Conservation (phyloP, 2,888 invertebrate species). For the Lycaena phlaeas region DNA sequence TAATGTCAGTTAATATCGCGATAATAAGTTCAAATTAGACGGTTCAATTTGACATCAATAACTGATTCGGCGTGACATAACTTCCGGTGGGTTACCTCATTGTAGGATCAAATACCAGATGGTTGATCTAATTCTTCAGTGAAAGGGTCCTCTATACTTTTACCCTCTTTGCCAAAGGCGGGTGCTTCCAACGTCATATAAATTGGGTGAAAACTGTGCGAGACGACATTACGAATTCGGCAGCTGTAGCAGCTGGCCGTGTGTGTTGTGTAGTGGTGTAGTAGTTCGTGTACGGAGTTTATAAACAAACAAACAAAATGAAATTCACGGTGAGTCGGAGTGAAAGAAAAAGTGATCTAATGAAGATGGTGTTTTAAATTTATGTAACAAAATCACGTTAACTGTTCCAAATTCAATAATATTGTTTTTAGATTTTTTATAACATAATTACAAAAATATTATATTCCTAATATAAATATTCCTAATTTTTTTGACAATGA, state of each 20-base stretch:
- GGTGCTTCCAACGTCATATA: constrained; percentile 59
- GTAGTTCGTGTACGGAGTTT: constrained; percentile 36
- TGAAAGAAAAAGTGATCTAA: constrained; percentile 20
- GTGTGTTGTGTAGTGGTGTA: constrained; percentile 35
- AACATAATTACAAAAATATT: too few species aligned
- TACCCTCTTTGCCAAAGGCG: constrained; percentile 50
- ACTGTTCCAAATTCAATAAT: too few species aligned
- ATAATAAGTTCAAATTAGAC: too few species aligned
- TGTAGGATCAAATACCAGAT: constrained; percentile 57
- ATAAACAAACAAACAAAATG: constrained; percentile 60
- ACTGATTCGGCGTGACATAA: constrained; percentile 51
- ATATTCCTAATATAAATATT: too few species aligned
- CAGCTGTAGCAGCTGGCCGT: constrained; percentile 59
- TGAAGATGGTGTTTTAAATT: too few species aligned
- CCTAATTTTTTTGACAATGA: too few species aligned
- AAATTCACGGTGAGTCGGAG: constrained; percentile 70
- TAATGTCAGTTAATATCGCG: too few species aligned
- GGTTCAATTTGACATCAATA: constrained; percentile 27
- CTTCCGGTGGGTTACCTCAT: constrained; percentile 63
- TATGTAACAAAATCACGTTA: too few species aligned
- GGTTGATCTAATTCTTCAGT: constrained; percentile 68
- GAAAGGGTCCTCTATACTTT: constrained; percentile 69
- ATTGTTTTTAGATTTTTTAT: too few species aligned
- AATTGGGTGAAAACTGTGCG: constrained; percentile 65
- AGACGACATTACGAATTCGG: constrained; percentile 71